phyloP scores from a whole-genome alignment of 2,113 vertebrate species.

The Barnardius zonarius region DNA sequence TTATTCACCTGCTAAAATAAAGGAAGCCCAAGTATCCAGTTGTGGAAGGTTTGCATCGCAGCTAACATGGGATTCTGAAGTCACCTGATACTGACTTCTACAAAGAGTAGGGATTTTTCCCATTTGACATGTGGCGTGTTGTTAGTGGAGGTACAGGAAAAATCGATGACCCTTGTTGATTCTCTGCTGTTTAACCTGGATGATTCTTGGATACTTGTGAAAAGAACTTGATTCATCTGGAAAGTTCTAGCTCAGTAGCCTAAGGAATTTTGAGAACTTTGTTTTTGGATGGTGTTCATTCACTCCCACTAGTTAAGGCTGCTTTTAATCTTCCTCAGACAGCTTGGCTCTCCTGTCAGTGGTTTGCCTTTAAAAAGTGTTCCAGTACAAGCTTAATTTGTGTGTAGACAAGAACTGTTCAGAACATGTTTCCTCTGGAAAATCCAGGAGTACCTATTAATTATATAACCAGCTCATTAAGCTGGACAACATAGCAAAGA shows the following conservation, averaged over 20 bases:
- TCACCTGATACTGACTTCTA: background rate
- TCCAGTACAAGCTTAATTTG: background rate
- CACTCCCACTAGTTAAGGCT: background rate
- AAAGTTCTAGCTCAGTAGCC: background rate
- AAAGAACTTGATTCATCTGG: background rate
- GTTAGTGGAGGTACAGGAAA: background rate
- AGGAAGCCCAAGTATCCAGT: background rate
- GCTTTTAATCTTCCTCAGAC: background rate
- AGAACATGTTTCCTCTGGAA: background rate
- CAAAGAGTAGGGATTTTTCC: background rate
- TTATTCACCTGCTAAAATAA: background rate
- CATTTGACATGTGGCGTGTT: fast-evolving
- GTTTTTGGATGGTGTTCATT: background rate
- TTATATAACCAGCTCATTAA: background rate
- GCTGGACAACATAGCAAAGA: background rate
- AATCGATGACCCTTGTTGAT: background rate
- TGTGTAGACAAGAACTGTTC: background rate
- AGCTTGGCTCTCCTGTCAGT: background rate
- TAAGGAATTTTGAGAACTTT: background rate
- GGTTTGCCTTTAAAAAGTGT: background rate
- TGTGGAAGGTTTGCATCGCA: background rate
- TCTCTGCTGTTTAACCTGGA: background rate
- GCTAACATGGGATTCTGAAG: background rate
- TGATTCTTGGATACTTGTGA: background rate
- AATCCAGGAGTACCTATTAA: background rate